Evolutionary conservation across 2,113 vertebrate genomes (phyloP).

Genomic region (Atrichornis clamosus): DNA sequence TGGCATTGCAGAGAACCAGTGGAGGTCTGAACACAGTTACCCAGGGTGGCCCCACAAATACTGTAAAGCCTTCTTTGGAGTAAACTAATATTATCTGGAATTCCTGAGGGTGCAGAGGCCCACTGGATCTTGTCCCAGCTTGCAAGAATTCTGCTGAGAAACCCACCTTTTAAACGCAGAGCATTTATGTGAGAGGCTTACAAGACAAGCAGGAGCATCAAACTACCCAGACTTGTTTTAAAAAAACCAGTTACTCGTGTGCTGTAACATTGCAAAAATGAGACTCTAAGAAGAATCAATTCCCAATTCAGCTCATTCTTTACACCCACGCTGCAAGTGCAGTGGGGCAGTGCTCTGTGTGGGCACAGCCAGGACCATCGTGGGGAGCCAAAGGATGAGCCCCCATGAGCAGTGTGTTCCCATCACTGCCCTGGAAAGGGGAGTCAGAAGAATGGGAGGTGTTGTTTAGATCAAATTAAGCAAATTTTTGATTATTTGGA

Average conservation of each 20-base stretch:
- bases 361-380: background rate
- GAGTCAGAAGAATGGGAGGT: background rate
- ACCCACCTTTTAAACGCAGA: background rate
- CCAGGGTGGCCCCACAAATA: background rate
- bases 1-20: background rate
- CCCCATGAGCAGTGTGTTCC: background rate
- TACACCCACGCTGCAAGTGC: background rate
- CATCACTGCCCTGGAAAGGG: background rate
- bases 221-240: background rate
- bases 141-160: background rate
- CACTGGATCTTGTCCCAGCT: background rate
- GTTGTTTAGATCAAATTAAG: background rate
- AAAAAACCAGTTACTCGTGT: background rate
- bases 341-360: accelerated
- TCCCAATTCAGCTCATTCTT: background rate
- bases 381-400: background rate
- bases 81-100: background rate
- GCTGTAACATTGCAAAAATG: background rate
- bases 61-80: background rate
- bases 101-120: background rate
- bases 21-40: background rate
- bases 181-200: background rate
- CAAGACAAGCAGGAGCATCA: background rate
- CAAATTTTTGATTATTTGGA: background rate
- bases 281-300: background rate